Percentiles rank a stretch among this genome's conserved stretches.
Conservation (phyloP, 2,888 invertebrate genomes). For the Tortricodes alternella region DNA sequence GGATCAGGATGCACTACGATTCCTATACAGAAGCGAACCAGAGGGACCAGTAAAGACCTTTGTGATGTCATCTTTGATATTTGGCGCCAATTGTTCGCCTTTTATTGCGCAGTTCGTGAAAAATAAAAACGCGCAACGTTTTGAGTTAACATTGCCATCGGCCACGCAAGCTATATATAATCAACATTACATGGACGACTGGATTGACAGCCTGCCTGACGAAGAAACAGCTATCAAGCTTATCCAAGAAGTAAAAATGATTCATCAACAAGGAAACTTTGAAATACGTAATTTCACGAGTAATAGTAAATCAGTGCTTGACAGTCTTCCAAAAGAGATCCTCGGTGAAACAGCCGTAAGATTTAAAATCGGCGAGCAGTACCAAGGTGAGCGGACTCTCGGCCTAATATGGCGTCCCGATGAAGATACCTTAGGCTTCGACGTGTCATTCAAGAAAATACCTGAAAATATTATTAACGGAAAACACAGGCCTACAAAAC, state of each 20-base stretch:
- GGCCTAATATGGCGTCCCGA: conserved; percentile 29
- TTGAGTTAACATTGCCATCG: background rate
- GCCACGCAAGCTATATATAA: background rate
- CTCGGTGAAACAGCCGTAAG: conserved; percentile 9
- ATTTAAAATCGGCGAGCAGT: conserved; percentile 24
- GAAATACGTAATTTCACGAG: background rate
- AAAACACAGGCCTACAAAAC: conserved; percentile 27
- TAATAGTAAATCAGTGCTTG: background rate
- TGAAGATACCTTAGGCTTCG: conserved; percentile 17
- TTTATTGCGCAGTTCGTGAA: background rate
- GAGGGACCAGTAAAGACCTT: background rate
- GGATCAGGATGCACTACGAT: conserved; percentile 30
- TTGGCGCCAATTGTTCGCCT: background rate
- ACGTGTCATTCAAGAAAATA: conserved; percentile 9
- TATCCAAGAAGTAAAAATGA: background rate
- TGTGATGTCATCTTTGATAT: background rate
- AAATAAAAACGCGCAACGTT: background rate
- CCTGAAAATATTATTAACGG: conserved; percentile 2
- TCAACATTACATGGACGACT: background rate
- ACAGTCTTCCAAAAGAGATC: background rate
- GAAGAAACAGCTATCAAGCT: conserved; percentile 1
- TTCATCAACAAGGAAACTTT: background rate
- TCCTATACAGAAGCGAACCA: conserved; percentile 21
- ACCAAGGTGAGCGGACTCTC: conserved; percentile 24
- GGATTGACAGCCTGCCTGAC: background rate